Evolutionary conservation across 2,797 vertebrate species (phyloP).

Genomic region (Molossus alvarezi): DNA sequence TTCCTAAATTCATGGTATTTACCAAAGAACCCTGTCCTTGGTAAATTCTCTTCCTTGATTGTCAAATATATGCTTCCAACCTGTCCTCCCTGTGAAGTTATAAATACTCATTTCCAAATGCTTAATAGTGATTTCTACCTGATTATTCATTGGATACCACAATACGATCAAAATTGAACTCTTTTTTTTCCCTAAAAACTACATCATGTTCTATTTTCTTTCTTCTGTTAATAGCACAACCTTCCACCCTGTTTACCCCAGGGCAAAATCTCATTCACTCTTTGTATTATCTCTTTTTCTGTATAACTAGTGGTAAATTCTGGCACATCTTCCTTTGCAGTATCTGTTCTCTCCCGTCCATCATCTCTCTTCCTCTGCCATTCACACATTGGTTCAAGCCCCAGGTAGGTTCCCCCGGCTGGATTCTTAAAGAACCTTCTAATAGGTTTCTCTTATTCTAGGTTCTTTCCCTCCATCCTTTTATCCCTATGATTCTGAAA

Average conservation of each 20-base stretch:
- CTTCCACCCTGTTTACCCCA: background rate
- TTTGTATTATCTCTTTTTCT: background rate
- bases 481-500: background rate
- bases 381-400: background rate
- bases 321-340: background rate
- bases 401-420: background rate
- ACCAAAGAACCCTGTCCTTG: background rate
- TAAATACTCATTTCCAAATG: background rate
- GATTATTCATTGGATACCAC: background rate
- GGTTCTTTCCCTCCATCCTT: background rate
- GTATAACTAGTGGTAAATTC: background rate
- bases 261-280: slow-evolving; percentile 6
- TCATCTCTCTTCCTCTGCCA: background rate
- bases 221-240: background rate
- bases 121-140: background rate
- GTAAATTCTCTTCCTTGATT: slow-evolving; percentile 15
- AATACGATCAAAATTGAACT: background rate
- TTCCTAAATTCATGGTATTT: background rate
- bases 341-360: background rate
- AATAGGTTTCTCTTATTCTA: background rate
- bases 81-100: background rate
- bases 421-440: slow-evolving; percentile 6
- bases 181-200: background rate
- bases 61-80: background rate
- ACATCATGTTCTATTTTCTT: background rate